Conservation (phyloP, 1,140 invertebrate genomes). For the Hydropsyche tenuis region DNA sequence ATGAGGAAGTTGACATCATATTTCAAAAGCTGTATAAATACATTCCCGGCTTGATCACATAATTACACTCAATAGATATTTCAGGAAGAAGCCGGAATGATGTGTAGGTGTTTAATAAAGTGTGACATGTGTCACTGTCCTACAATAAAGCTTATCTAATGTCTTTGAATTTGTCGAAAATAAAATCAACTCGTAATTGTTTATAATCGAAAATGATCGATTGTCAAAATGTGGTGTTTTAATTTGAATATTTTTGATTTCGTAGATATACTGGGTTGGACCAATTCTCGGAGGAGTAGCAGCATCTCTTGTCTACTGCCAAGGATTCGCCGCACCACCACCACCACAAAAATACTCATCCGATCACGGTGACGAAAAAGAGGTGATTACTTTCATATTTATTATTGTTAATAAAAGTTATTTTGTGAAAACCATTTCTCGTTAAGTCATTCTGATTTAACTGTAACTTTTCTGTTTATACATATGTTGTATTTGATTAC, state of each 20-base stretch:
- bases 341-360: conserved; percentile 64
- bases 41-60: neutral
- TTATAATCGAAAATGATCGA: neutral
- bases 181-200: neutral
- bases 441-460: no score
- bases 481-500: conserved; percentile 20
- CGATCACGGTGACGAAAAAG: conserved; percentile 71
- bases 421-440: neutral
- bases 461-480: neutral
- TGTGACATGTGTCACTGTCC: neutral
- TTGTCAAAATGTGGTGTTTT: conserved; percentile 48
- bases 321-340: conserved; percentile 70
- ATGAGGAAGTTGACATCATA: conserved; percentile 5
- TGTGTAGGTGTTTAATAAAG: neutral
- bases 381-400: conserved; percentile 59
- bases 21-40: neutral
- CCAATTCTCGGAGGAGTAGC: conserved; percentile 81
- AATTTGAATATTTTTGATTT: no score
- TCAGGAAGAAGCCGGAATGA: neutral
- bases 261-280: conserved; percentile 85
- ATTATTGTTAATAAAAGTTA: neutral
- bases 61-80: neutral
- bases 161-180: neutral
- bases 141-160: neutral
- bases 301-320: conserved; percentile 78